Percentiles rank a stretch among this genome's conserved stretches.
Evolutionary conservation across 2,113 vertebrate genomes (phyloP).

Genomic region (Nipponia nippon): DNA sequence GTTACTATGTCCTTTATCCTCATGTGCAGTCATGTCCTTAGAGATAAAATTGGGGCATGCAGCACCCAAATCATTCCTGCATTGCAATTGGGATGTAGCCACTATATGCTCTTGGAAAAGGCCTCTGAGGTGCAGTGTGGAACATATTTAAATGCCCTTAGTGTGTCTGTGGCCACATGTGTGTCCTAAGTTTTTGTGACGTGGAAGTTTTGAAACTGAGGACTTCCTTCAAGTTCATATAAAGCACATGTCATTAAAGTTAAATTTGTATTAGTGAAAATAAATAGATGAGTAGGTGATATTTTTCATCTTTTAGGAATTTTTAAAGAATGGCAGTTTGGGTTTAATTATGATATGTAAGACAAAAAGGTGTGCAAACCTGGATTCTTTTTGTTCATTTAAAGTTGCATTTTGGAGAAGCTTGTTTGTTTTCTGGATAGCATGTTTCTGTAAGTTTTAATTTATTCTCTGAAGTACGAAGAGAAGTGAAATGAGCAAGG

Average conservation of each 20-base stretch:
- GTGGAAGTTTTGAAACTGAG: neutral
- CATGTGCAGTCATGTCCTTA: neutral
- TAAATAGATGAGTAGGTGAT: neutral
- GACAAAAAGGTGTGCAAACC: neutral
- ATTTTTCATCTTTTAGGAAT: neutral
- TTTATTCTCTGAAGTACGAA: neutral
- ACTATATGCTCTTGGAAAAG: neutral
- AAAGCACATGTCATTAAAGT: neutral
- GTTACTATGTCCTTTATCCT: neutral
- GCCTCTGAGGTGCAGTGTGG: neutral
- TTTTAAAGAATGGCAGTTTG: neutral
- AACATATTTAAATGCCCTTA: neutral
- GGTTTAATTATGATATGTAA: neutral
- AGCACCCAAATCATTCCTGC: neutral
- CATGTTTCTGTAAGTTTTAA: neutral
- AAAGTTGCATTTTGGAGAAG: neutral
- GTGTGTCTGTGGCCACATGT: neutral
- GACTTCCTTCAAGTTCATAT: neutral
- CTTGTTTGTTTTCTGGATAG: neutral
- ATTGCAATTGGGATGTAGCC: neutral
- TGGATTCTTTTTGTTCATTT: neutral
- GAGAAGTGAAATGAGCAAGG: neutral
- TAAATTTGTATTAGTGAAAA: neutral
- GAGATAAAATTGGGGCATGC: neutral
- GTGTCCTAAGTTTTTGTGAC: neutral